Percentiles rank a stretch among this genome's conserved stretches.
These are phyloP conservation scores for Aphaenogaster rudis DNA, from an alignment of 1,140 invertebrate genomes.

Conservation along the genomic window DNA sequence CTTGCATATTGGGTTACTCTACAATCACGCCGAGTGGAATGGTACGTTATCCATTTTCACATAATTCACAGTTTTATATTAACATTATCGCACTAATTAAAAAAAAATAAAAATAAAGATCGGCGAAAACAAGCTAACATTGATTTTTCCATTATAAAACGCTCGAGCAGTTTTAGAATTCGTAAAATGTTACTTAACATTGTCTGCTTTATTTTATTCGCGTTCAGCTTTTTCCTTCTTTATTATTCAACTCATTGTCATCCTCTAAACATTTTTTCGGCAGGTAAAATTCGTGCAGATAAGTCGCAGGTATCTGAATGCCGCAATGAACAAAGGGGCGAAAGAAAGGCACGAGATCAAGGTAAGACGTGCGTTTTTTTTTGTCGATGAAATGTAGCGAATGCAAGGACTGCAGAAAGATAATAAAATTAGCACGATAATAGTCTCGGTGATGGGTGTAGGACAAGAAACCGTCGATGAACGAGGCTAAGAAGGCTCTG, in stretches of 20 bases:
- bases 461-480: constrained; percentile 79
- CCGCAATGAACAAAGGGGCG: neutral
- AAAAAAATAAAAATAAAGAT: neutral
- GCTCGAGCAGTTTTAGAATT: neutral
- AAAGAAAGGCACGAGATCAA: constrained; percentile 4
- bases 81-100: neutral
- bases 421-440: constrained; percentile 69
- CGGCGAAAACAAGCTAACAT: neutral
- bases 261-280: neutral
- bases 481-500: constrained; percentile 80
- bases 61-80: neutral
- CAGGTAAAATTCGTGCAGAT: constrained; percentile 87
- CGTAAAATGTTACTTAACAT: neutral
- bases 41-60: constrained; percentile 76
- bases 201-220: neutral
- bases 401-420: constrained; percentile 31
- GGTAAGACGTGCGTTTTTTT: constrained; percentile 35
- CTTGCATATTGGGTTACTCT: constrained; percentile 85
- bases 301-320: constrained; percentile 83
- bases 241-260: constrained; percentile 28
- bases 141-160: neutral
- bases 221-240: constrained; percentile 16
- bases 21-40: constrained; percentile 86
- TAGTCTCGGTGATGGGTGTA: constrained; percentile 81
- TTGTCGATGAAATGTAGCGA: constrained; percentile 4